Percentiles rank a stretch among this genome's conserved stretches.
phyloP scores from a whole-genome alignment of 2,888 invertebrate species.

The Nesidiocoris tenuis region DNA sequence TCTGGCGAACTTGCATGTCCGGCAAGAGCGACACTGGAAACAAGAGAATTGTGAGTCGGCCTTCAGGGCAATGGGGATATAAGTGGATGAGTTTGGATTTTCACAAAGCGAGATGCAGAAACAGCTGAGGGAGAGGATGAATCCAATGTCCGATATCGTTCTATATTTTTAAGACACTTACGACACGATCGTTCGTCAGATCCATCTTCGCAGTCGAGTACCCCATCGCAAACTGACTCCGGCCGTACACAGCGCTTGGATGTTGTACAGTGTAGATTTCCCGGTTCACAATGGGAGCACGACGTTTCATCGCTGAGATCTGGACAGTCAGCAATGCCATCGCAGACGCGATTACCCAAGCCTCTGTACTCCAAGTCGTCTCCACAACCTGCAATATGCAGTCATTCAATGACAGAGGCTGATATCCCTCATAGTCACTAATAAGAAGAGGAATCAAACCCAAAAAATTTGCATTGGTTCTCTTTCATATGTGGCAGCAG shows the following conservation, averaged over 20 bases:
- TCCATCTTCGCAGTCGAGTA: slow-evolving; percentile 79
- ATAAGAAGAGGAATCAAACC: no score
- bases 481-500: not conserved
- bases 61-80: no score
- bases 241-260: slow-evolving; percentile 68
- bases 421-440: no score
- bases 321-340: slow-evolving; percentile 82
- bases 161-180: no score
- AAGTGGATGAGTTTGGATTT: no score
- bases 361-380: slow-evolving; percentile 72
- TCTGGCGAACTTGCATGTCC: slow-evolving; percentile 64
- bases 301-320: slow-evolving; percentile 77
- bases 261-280: slow-evolving; percentile 71
- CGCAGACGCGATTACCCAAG: slow-evolving; percentile 75
- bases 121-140: no score
- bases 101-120: no score
- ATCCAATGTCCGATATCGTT: no score
- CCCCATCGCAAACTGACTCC: slow-evolving; percentile 75
- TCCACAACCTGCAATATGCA: slow-evolving; percentile 67
- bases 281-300: slow-evolving; percentile 73
- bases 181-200: slow-evolving; percentile 83
- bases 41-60: no score
- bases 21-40: slow-evolving; percentile 74
- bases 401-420: no score
- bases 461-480: not conserved